Conservation (phyloP, 2,113 vertebrate genomes). For the Phoxinus phoxinus region DNA sequence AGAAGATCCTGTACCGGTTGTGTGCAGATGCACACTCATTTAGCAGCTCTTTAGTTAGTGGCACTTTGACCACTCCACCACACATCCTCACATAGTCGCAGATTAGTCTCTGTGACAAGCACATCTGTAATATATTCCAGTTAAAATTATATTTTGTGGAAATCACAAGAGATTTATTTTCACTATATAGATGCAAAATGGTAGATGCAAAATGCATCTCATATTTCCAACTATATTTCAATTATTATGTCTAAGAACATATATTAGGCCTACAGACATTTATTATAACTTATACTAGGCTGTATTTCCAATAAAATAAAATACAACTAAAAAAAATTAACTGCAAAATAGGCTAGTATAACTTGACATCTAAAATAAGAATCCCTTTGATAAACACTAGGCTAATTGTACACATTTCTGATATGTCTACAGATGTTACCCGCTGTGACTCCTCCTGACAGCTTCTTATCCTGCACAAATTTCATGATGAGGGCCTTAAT, state of each 20-base stretch:
- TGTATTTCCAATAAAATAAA: conserved; percentile 11
- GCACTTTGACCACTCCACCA: too few relatives aligned
- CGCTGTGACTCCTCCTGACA: conserved; percentile 50
- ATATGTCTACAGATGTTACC: conserved; percentile 40
- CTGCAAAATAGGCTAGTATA: conserved; percentile 23
- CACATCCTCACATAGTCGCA: conserved; percentile 51
- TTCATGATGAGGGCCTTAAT: conserved; percentile 52
- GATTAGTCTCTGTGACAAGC: conserved; percentile 51
- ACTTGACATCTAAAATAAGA: conserved; percentile 10
- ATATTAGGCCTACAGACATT: conserved; percentile 35
- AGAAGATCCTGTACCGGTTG: conserved; percentile 25
- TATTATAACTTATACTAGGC: conserved; percentile 18
- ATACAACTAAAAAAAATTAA: background rate
- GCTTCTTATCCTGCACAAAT: conserved; percentile 50
- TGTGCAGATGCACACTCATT: conserved; percentile 39
- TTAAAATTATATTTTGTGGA: too few relatives aligned
- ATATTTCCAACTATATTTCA: conserved; percentile 34
- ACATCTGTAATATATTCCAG: too few relatives aligned
- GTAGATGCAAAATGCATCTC: too few relatives aligned
- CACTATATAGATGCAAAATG: too few relatives aligned
- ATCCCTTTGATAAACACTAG: background rate
- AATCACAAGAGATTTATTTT: conserved; percentile 23
- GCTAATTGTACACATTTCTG: conserved; percentile 1
- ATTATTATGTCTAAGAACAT: conserved; percentile 40
- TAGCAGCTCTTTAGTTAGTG: too few relatives aligned